phyloP scores from a whole-genome alignment of 1,140 invertebrate species.

The Musca vetustissima region DNA sequence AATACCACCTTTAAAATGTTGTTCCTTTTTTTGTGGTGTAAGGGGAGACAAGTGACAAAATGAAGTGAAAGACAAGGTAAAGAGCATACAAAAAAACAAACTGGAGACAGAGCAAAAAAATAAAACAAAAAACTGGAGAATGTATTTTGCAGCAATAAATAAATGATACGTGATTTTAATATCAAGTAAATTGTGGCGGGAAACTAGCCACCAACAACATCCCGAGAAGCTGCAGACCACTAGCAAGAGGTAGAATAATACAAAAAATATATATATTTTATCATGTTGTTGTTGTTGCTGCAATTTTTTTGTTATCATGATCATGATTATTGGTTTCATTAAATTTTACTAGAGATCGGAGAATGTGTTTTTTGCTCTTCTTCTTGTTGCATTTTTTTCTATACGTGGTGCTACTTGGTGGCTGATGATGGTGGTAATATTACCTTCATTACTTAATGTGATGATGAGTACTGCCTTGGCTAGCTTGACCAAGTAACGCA shows the following conservation, averaged over 20 bases:
- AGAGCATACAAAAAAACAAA: neutral
- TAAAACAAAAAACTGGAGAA: neutral
- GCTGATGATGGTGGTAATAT: neutral
- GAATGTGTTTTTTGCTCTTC: conserved; percentile 7
- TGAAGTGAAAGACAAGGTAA: neutral
- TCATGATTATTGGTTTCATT: conserved; percentile 25
- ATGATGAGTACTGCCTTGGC: no score
- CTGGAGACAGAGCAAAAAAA: neutral
- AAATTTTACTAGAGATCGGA: conserved; percentile 15
- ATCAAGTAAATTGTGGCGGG: conserved; percentile 46
- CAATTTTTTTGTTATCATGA: conserved; percentile 12
- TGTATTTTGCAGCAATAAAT: conserved; percentile 51
- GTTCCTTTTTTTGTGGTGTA: no score
- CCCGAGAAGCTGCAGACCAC: neutral
- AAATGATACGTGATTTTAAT: conserved; percentile 57
- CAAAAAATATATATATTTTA: neutral
- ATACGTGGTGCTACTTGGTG: neutral
- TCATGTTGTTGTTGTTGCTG: conserved; percentile 28
- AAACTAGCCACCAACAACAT: neutral
- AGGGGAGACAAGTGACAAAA: no score
- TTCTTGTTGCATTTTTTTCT: no score
- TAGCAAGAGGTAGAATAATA: neutral
- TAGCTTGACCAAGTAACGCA: no score
- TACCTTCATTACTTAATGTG: conserved; percentile 1
- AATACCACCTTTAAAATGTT: no score